A percentile compares a stretch with the other conserved stretches of the same genome.
Conservation (phyloP, 2,113 vertebrate species). For the Chiloscyllium plagiosum region DNA sequence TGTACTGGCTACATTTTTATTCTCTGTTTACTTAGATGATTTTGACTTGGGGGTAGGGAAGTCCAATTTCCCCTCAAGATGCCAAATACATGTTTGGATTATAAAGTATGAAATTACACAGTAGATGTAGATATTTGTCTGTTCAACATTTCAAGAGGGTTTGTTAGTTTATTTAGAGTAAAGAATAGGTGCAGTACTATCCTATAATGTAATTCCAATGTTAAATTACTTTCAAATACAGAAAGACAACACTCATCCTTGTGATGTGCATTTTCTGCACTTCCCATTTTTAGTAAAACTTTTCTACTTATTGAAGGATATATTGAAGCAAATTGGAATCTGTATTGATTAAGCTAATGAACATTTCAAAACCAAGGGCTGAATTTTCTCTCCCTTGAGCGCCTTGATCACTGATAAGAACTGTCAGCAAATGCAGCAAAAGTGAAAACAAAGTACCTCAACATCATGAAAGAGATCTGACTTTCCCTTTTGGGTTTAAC, state of each 20-base stretch:
- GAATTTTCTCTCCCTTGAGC: too few species aligned
- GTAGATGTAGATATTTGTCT: not conserved
- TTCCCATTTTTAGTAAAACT: not conserved
- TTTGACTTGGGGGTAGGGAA: not conserved
- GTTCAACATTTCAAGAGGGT: not conserved
- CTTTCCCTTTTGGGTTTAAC: too few species aligned
- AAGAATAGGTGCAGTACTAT: not conserved
- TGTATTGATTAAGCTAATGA: not conserved
- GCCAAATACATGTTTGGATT: not conserved
- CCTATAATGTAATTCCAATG: not conserved
- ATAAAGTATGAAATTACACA: not conserved
- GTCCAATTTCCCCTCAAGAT: not conserved
- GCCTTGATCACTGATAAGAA: too few species aligned
- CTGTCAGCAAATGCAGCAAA: too few species aligned
- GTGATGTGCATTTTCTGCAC: not conserved
- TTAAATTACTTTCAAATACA: not conserved
- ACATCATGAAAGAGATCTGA: too few species aligned
- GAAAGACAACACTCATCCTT: not conserved
- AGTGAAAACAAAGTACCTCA: too few species aligned
- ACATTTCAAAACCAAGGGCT: not conserved
- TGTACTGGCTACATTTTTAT: not conserved
- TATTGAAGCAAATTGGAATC: not conserved
- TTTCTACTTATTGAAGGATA: not conserved
- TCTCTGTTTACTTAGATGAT: not conserved
- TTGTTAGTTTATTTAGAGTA: not conserved